Base-by-base conservation (phyloP, 35 echinoderm and acorn worm genomes). In the Apostichopus parvimensis region DNA sequence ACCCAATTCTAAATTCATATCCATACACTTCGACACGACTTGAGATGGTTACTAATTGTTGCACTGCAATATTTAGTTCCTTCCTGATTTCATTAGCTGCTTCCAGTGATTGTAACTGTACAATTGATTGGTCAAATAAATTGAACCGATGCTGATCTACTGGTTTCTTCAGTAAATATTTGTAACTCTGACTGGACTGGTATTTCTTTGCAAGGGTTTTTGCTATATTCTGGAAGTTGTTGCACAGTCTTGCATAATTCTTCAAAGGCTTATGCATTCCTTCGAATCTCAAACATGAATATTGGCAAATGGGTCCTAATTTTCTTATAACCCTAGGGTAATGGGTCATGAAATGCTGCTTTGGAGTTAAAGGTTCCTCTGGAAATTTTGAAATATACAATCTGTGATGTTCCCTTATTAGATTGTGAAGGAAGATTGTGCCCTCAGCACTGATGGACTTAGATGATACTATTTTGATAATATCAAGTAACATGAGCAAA, bases 231-330 rank as follows among this genome's bases (percentile, higher is more conserved):
- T 87, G 90, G 62, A 84, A 95, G 58, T 95, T 95, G 56, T 95
- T 93, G 71, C 77, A 90, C 11, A 54, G 58, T 86, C 61, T 88
- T 57, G 94, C 94, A 79, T 87, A 93, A 4, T 84, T 92, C 56
- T 95, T 95, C 22, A 95, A 28, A n/a, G 83, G 77, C 71, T 92
- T 95, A 52, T 95, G 94, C 57, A 93, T 95, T n/a, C 77, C 94
- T 75, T 95, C 94, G 52, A 84, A 73, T 23, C 94, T 82, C 91
- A 95, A 91, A 83, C 68, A 82, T 64, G 86, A 84, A 58, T 95
- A 95, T 78, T 95, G 94, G 25, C 15, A 54, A 52, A 95, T 64
- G 2, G 94, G 91, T 21, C 94, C 94, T 23, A 93, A 77, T 5
- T 54, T 8, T 79, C 79, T 82, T 73, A 93, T 95, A 7, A 88